phyloP scores from a whole-genome alignment of 2,888 invertebrate species.

The Dicycla oo region DNA sequence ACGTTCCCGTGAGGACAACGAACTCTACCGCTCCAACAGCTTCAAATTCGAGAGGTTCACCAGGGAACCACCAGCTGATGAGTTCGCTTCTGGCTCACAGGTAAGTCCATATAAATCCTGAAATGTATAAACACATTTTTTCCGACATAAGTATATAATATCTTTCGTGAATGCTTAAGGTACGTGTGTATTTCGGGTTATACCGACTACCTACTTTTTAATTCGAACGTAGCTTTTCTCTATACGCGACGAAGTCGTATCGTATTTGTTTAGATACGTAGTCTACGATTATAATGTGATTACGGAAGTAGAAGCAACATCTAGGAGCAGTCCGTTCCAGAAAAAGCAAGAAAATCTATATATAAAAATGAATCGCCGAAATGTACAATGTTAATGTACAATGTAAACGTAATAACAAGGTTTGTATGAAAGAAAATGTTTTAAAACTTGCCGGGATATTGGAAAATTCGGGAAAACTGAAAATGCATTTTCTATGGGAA shows the following conservation, averaged over 20 bases:
- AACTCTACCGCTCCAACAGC: slow-evolving; percentile 96
- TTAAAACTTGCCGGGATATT: no score
- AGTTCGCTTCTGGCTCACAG: slow-evolving; percentile 93
- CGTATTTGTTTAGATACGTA: not conserved
- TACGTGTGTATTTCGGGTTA: not conserved
- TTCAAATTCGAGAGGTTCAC: slow-evolving; percentile 96
- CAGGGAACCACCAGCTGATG: slow-evolving; percentile 92
- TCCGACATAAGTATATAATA: not conserved
- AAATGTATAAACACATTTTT: not conserved
- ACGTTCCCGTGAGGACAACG: slow-evolving; percentile 94
- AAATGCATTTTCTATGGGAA: no score
- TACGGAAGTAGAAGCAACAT: slow-evolving; percentile 10
- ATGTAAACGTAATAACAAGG: no score
- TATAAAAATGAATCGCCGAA: no score
- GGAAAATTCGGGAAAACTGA: no score
- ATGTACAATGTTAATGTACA: no score
- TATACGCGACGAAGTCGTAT: not conserved
- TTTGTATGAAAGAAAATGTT: no score
- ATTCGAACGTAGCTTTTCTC: not conserved
- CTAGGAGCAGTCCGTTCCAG: not conserved
- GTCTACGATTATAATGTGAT: slow-evolving; percentile 2
- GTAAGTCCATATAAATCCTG: slow-evolving; percentile 82
- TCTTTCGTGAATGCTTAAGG: not conserved
- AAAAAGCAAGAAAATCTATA: slow-evolving; percentile 1
- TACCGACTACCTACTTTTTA: not conserved